These are phyloP conservation scores for Oncorhynchus gorbuscha DNA, from an alignment of 2,113 vertebrate genomes.

Conservation along the genomic window DNA sequence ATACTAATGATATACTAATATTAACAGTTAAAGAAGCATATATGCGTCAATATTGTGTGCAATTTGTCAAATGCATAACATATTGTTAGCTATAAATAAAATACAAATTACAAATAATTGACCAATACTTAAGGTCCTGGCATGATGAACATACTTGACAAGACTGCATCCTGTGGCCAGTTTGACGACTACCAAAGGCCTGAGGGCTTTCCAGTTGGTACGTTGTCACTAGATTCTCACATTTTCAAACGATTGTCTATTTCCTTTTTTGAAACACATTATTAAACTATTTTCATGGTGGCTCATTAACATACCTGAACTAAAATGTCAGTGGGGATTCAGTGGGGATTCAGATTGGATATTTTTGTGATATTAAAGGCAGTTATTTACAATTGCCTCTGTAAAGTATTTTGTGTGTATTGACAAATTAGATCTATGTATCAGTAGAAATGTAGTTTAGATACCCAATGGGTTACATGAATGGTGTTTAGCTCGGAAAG, in stretches of 20 bases:
- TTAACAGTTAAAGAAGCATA: neutral
- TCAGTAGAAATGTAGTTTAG: neutral
- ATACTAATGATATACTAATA: neutral
- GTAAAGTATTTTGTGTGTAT: conserved; percentile 40
- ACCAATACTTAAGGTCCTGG: conserved; percentile 71
- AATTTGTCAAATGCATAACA: conserved; percentile 57
- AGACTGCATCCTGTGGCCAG: conserved; percentile 76
- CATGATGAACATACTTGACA: conserved; percentile 77
- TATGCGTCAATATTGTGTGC: conserved; percentile 63
- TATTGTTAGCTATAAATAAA: conserved; percentile 35
- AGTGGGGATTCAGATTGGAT: no score
- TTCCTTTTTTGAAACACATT: neutral
- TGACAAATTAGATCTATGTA: conserved; percentile 45
- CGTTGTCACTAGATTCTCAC: conserved; percentile 33
- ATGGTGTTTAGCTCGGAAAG: neutral
- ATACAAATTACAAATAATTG: conserved; percentile 42
- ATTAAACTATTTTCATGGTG: neutral
- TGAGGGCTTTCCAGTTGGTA: conserved; percentile 78
- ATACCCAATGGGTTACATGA: neutral
- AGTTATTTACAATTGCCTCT: no score
- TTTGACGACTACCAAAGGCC: conserved; percentile 76
- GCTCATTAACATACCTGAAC: no score
- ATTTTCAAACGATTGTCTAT: neutral
- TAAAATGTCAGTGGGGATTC: no score
- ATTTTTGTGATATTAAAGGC: no score